Evolutionary conservation across 2,113 vertebrate genomes (phyloP).

Genomic region (Elachura formosa): DNA sequence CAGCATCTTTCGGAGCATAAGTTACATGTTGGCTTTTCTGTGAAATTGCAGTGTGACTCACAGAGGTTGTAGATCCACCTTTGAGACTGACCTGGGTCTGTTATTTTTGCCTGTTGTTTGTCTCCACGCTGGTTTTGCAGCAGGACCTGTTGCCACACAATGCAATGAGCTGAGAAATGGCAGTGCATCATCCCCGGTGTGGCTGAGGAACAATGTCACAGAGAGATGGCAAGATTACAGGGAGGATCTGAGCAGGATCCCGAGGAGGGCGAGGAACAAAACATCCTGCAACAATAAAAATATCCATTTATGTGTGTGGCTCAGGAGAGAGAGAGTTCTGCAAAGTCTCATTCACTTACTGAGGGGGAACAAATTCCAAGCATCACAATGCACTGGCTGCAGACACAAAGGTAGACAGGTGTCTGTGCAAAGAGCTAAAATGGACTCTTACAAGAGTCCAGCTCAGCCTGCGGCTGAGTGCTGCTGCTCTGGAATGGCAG

Average conservation of each 20-base stretch:
- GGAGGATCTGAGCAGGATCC: constrained; percentile 15
- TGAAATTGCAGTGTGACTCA: constrained; percentile 48
- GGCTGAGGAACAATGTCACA: not conserved
- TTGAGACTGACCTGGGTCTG: not conserved
- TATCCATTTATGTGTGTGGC: not conserved
- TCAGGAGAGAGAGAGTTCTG: not conserved
- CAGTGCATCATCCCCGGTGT: constrained; percentile 44
- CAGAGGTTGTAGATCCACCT: not conserved
- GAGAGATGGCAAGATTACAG: constrained; percentile 41
- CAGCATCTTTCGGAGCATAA: not conserved
- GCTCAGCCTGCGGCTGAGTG: not conserved
- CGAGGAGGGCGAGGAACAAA: not conserved
- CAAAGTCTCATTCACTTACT: not conserved
- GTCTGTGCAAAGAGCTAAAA: not conserved
- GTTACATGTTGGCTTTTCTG: not conserved
- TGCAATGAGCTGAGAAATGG: constrained; percentile 3
- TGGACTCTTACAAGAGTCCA: not conserved
- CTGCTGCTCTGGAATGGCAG: not conserved
- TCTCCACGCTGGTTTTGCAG: constrained; percentile 6
- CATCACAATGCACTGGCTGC: not conserved
- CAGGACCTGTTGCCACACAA: not conserved
- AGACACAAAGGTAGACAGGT: not conserved
- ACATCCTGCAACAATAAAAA: not conserved
- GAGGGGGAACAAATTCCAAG: not conserved
- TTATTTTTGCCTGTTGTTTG: constrained; percentile 14